Evolutionary conservation across 2,797 vertebrate genomes (phyloP).

Genomic region (Anolis apletophallus): DNA sequence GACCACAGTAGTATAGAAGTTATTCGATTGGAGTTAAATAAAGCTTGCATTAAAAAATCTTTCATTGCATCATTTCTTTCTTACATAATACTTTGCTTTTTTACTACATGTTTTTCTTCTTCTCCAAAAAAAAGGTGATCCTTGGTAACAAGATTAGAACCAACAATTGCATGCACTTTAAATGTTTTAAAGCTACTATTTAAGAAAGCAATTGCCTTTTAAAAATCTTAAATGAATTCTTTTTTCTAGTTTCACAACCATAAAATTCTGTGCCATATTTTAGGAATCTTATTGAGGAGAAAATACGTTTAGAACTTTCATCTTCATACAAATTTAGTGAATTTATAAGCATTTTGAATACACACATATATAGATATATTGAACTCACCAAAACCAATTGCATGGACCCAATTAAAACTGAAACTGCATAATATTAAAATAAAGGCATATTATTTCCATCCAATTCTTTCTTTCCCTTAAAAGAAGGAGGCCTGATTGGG

Average conservation of each 20-base stretch:
- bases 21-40: conserved; percentile 63
- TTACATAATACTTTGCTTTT: conserved; percentile 73
- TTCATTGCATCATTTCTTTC: conserved; percentile 70
- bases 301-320: conserved; percentile 55
- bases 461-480: conserved; percentile 65
- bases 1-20: conserved; percentile 68
- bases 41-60: conserved; percentile 64
- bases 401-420: conserved; percentile 61
- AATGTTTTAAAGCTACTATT: conserved; percentile 53
- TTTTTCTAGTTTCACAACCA: conserved; percentile 46
- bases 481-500: conserved; percentile 78
- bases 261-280: conserved; percentile 53
- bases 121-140: conserved; percentile 60
- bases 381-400: conserved; percentile 65
- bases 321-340: conserved; percentile 58
- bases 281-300: conserved; percentile 58
- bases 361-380: conserved; percentile 48
- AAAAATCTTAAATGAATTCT: conserved; percentile 47
- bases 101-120: conserved; percentile 52
- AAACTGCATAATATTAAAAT: conserved; percentile 63
- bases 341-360: conserved; percentile 52
- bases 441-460: conserved; percentile 56
- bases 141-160: conserved; percentile 66
- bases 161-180: conserved; percentile 52
- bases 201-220: conserved; percentile 53